These are phyloP conservation scores for Acropora yongei DNA, from an alignment of 64 coral and sea anemone genomes.

Conservation along the genomic window DNA sequence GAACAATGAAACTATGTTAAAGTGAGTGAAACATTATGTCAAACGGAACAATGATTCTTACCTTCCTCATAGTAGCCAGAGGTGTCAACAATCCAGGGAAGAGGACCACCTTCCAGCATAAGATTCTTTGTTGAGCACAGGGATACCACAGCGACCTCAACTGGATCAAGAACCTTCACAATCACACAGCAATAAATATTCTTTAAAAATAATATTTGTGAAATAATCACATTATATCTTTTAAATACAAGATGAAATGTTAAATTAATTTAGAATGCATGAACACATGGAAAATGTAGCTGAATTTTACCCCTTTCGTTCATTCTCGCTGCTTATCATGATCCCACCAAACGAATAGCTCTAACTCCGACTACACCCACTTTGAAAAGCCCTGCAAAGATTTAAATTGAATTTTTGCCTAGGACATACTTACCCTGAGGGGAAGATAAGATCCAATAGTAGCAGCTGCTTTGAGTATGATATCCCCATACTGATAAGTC, in stretches of 20 bases:
- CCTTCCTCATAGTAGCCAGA: conserved; percentile 91
- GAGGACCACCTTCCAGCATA: conserved; percentile 90
- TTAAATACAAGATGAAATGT: too few relatives aligned
- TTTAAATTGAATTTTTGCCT: too few relatives aligned
- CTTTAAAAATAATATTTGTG: too few relatives aligned
- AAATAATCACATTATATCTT: too few relatives aligned
- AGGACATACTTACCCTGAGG: conserved; percentile 74
- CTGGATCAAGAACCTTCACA: conserved; percentile 84
- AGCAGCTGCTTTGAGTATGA: conserved; percentile 73
- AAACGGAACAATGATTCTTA: conserved; percentile 17
- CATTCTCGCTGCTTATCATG: too few relatives aligned
- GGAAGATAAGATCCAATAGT: conserved; percentile 92
- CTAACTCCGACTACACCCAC: too few relatives aligned
- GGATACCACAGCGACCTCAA: conserved; percentile 82
- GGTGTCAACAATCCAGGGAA: conserved; percentile 94
- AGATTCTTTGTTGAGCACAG: conserved; percentile 90
- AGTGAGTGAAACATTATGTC: not conserved
- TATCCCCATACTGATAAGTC: conserved; percentile 89
- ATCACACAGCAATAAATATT: too few relatives aligned
- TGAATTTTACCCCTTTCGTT: too few relatives aligned
- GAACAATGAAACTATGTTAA: not conserved
- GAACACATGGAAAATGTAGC: too few relatives aligned
- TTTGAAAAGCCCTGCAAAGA: too few relatives aligned
- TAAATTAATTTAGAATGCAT: too few relatives aligned
- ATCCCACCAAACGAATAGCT: too few relatives aligned